These are phyloP conservation scores for Tenthredo scrophulariae DNA, from an alignment of 2,888 invertebrate species.

Conservation along the genomic window DNA sequence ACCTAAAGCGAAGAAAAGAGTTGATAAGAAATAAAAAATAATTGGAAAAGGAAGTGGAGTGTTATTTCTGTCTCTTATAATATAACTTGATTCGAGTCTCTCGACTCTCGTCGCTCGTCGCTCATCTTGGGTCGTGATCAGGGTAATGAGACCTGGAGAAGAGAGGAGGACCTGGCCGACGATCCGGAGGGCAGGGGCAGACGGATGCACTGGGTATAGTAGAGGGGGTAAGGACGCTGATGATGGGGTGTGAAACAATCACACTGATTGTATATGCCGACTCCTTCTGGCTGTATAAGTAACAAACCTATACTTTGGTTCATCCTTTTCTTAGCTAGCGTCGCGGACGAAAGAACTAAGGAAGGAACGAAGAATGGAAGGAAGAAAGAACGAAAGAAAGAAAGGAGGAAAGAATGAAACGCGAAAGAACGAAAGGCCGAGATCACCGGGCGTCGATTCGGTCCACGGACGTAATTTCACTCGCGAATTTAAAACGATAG, in stretches of 20 bases:
- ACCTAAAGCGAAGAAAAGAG: not conserved
- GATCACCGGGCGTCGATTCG: slow-evolving; percentile 26
- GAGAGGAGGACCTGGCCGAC: slow-evolving; percentile 50
- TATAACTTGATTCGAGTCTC: slow-evolving; percentile 71
- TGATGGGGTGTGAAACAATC: slow-evolving; percentile 79
- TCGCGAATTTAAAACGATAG: slow-evolving; percentile 31
- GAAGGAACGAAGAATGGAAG: slow-evolving; percentile 12
- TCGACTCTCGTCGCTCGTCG: slow-evolving; percentile 70
- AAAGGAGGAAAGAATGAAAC: not conserved
- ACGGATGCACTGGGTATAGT: slow-evolving; percentile 25
- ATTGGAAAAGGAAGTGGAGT: slow-evolving; percentile 67
- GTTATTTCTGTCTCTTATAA: slow-evolving; percentile 76
- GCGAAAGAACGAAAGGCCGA: not conserved
- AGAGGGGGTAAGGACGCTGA: slow-evolving; percentile 75
- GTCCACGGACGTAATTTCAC: slow-evolving; percentile 39
- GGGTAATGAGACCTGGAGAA: slow-evolving; percentile 74
- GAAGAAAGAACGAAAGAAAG: slow-evolving; percentile 2
- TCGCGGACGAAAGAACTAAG: slow-evolving; percentile 36
- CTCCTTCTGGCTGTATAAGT: slow-evolving; percentile 59
- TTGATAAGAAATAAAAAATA: not conserved
- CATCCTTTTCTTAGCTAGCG: slow-evolving; percentile 48
- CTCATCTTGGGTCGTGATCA: slow-evolving; percentile 77
- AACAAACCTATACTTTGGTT: slow-evolving; percentile 53
- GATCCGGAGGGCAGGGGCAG: slow-evolving; percentile 34
- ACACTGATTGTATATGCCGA: slow-evolving; percentile 76